Base-by-base conservation (phyloP, 2,797 vertebrate species). In the Lepilemur ruficaudatus region DNA sequence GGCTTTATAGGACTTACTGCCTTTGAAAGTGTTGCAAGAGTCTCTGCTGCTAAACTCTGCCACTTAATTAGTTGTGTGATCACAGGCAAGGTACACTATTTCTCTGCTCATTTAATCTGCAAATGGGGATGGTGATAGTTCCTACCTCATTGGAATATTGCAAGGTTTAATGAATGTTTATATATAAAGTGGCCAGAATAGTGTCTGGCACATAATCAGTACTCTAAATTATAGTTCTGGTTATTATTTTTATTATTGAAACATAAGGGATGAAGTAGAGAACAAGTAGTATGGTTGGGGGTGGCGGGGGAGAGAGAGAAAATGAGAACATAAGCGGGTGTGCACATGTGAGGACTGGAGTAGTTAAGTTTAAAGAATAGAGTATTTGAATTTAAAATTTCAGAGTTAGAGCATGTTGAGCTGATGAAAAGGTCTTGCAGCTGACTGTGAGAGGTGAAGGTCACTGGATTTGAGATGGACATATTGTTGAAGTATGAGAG, bases 311-410 rank as follows among this genome's bases (percentile, higher is more conserved):
- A 35, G 28, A 70, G 59, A n/a, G 30, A 46, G 20, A 80, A 32
- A 82, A 76, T 28, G 18, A 82, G 73, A 92, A 52, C 20, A 46
- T 38, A 72, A 75, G 22, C 4, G 13, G 50, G 41, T 50, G 17
- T 55, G 17, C n/a, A 48, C n/a, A 50, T 78, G n/a, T 10, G 67
- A 67, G 15, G 41, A 30, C 61, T 82, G 32, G 41, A 89, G 25
- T 72, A 41, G 18, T 75, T 78, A 9, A 72, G 18, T 25, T 69
- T 78, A 89, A 78, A 89, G 41, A 69, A 43, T 52, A 48, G 41
- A 73, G 5, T 38, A n/a, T 91, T 55, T 55, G 65, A 81, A 70
- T 94, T 86, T 75, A 83, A 90, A 80, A 48, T 90, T 86, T 87
- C 41, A 57, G 61, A 55, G 10, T 87, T 90, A 59, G 41, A 90